Evolutionary conservation across 2,113 vertebrate genomes (phyloP), one percentile per base, ranked within the genome.

Genomic region (Actenoides lindsayi): DNA sequence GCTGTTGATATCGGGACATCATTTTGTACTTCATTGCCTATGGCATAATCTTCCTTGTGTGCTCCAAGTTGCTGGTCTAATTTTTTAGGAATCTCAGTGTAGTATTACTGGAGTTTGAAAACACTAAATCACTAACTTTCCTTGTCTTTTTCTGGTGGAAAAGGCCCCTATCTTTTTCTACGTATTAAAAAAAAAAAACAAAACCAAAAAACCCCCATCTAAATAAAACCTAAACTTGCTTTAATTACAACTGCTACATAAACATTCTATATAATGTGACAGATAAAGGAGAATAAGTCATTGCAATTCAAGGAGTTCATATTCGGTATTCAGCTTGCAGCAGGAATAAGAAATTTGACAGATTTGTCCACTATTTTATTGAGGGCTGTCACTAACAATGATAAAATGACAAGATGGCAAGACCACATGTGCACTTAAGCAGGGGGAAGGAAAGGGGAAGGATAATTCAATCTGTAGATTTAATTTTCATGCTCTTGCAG

Each of bases 321-420:
- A 65, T 62, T 68, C 53, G 19, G 4, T 87, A 65, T 89, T 64
- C 39, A 75, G 6, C 31, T 75, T 83, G 25, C 37, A 83, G 39
- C 44, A 84, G 42, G n/a, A 89, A 31, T 23, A 76, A 64, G 33
- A 82, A 69, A 84, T 57, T 41, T 21, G 20, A 56, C 31, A 20
- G 25, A 6, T 83, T 93, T 73, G 15, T n/a, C 10, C 48, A 28
- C 13, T 84, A 8, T 79, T 90, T 89, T 81, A 24, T 71, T 85
- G 62, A 87, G 73, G 28, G 62, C 77, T 65, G 85, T 69, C 90
- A 77, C 70, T 87, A 83, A 50, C 50, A 71, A 56, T 74, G 75
- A 93, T 85, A 90, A 96, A 85, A 65, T 79, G 41, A 91, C 59
- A 80, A 60, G 76, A 75, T 70, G 83, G 90, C 94, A 95, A 93